Conservation (phyloP, 2,113 vertebrate species). For the Engystomops pustulosus region DNA sequence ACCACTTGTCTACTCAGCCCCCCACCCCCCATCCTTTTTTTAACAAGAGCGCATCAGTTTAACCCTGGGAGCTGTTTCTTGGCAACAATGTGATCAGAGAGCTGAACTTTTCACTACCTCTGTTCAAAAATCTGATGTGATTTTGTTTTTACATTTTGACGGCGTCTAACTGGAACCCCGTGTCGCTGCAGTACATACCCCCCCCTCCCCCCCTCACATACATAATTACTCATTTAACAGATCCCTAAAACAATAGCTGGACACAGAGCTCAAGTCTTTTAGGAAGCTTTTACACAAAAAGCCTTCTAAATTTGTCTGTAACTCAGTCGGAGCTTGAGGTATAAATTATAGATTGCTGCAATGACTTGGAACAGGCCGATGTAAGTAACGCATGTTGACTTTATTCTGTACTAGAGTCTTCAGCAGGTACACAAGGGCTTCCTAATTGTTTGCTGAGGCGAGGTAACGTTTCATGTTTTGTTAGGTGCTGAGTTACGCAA, state of each 20-base stretch:
- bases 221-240: neutral
- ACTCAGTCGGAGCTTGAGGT: too few species aligned
- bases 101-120: neutral
- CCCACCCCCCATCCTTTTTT: neutral
- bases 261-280: neutral
- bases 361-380: neutral
- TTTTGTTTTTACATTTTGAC: constrained; percentile 11
- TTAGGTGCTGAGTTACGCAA: neutral
- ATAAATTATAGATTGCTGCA: constrained; percentile 1
- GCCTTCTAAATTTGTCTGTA: constrained; percentile 16
- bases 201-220: too few species aligned
- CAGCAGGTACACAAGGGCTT: neutral
- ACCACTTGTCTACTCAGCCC: too few species aligned
- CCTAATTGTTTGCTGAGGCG: neutral
- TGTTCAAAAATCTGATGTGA: neutral
- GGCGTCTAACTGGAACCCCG: neutral
- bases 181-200: neutral
- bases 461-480: neutral
- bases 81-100: neutral
- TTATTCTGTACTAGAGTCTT: neutral
- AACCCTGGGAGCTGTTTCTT: neutral
- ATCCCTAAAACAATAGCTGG: neutral
- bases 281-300: neutral
- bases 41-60: neutral
- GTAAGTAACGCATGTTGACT: neutral